A percentile compares a stretch with the other conserved stretches of the same genome.
Conservation (phyloP, 2,113 vertebrate genomes). For the Psophia crepitans region DNA sequence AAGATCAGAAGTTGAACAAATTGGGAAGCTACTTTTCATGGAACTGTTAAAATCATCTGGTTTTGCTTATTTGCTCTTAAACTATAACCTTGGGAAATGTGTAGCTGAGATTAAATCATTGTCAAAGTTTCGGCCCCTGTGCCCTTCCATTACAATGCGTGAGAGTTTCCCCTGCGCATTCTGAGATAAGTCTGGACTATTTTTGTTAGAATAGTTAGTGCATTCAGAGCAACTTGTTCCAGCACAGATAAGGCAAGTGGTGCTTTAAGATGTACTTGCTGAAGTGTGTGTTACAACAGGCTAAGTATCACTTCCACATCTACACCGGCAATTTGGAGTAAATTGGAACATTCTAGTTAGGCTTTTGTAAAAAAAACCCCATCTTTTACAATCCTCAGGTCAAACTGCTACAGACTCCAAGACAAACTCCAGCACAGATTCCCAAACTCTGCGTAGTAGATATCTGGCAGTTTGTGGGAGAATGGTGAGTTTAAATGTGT, state of each 20-base stretch:
- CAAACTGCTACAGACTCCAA: neutral
- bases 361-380: neutral
- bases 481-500: neutral
- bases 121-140: conserved; percentile 30
- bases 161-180: conserved; percentile 14
- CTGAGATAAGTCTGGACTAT: conserved; percentile 61
- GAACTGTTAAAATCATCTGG: conserved; percentile 13
- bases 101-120: conserved; percentile 30
- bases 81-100: conserved; percentile 31
- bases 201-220: conserved; percentile 48
- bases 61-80: conserved; percentile 43
- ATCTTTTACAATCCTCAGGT: neutral
- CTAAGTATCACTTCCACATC: neutral
- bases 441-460: neutral
- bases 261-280: conserved; percentile 19
- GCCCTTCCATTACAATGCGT: conserved; percentile 15
- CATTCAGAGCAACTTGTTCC: conserved; percentile 39
- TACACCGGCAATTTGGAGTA: neutral
- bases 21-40: conserved; percentile 36
- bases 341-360: neutral
- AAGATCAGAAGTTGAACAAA: conserved; percentile 49
- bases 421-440: neutral
- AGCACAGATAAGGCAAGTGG: conserved; percentile 48
- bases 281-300: conserved; percentile 23
- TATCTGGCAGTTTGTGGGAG: neutral